These are phyloP conservation scores for Pocota personata DNA, from an alignment of 2,888 invertebrate species.

Conservation along the genomic window DNA sequence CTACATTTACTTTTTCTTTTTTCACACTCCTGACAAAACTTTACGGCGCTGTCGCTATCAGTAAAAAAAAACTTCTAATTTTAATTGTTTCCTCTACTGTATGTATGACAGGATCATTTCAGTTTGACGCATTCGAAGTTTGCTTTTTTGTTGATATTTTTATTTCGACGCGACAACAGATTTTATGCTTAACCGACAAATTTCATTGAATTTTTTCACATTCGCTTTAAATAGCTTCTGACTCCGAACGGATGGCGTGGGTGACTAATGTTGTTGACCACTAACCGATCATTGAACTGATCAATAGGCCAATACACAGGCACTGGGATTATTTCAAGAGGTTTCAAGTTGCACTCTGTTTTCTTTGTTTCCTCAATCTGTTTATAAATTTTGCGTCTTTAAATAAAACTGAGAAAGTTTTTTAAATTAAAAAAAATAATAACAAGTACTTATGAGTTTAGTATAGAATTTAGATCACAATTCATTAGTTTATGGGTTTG, in stretches of 20 bases:
- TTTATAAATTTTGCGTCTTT: background rate
- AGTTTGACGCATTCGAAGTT: background rate
- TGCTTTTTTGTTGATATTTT: background rate
- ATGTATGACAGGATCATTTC: background rate
- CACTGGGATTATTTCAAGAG: background rate
- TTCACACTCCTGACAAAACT: too few relatives aligned
- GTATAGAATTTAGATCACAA: too few relatives aligned
- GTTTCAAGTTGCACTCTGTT: background rate
- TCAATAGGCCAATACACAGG: background rate
- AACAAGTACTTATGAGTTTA: too few relatives aligned
- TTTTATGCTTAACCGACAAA: background rate
- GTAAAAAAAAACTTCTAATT: background rate
- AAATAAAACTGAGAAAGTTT: too few relatives aligned
- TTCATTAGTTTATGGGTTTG: too few relatives aligned
- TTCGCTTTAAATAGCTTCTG: background rate
- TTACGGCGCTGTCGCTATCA: too few relatives aligned
- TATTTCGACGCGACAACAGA: background rate
- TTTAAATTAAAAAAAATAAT: too few relatives aligned
- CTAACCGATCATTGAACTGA: background rate
- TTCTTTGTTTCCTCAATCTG: background rate
- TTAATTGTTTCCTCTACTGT: background rate
- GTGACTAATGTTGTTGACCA: background rate
- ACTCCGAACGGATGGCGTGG: background rate
- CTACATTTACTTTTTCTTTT: too few relatives aligned
- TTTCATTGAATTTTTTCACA: background rate